phyloP scores from a whole-genome alignment of 1,140 invertebrate genomes.

The Lerema accius region DNA sequence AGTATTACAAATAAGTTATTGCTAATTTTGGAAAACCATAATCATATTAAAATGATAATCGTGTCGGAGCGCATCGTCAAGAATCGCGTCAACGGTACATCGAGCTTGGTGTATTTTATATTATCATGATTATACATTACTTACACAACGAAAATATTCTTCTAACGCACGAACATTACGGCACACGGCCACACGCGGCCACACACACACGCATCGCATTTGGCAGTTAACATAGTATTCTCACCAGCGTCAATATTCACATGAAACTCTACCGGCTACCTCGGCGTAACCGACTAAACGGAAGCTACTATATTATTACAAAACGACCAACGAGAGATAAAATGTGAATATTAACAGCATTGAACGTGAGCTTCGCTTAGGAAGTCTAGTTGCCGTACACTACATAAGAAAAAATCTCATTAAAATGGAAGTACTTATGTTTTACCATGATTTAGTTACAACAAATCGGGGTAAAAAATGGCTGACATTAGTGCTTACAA shows the following conservation, averaged over 20 bases:
- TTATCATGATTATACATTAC: slow-evolving; percentile 71
- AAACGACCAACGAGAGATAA: slow-evolving; percentile 43
- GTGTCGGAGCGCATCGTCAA: slow-evolving; percentile 57
- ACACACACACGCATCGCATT: slow-evolving; percentile 60
- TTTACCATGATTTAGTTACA: slow-evolving; percentile 65
- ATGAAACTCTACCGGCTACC: slow-evolving; percentile 53
- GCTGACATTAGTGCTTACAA: slow-evolving; percentile 75
- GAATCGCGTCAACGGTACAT: slow-evolving; percentile 56
- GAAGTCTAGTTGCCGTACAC: slow-evolving; percentile 67
- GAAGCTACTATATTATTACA: slow-evolving; percentile 21
- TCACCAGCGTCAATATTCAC: slow-evolving; percentile 68
- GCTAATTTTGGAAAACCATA: slow-evolving; percentile 36
- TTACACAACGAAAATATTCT: slow-evolving; percentile 68
- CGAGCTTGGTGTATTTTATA: slow-evolving; percentile 74
- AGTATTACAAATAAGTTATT: slow-evolving; percentile 46
- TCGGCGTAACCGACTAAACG: slow-evolving; percentile 11
- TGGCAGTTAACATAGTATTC: slow-evolving; percentile 76
- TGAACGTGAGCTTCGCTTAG: slow-evolving; percentile 57
- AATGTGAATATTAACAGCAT: slow-evolving; percentile 66
- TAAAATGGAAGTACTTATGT: slow-evolving; percentile 80
- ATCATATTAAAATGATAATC: slow-evolving; percentile 21
- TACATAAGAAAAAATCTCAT: slow-evolving; percentile 76
- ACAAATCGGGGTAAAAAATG: slow-evolving; percentile 76
- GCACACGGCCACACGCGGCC: slow-evolving; percentile 40
- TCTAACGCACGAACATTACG: slow-evolving; percentile 46